phyloP scores from a whole-genome alignment of 2,888 invertebrate species.

The Pammene fasciana region DNA sequence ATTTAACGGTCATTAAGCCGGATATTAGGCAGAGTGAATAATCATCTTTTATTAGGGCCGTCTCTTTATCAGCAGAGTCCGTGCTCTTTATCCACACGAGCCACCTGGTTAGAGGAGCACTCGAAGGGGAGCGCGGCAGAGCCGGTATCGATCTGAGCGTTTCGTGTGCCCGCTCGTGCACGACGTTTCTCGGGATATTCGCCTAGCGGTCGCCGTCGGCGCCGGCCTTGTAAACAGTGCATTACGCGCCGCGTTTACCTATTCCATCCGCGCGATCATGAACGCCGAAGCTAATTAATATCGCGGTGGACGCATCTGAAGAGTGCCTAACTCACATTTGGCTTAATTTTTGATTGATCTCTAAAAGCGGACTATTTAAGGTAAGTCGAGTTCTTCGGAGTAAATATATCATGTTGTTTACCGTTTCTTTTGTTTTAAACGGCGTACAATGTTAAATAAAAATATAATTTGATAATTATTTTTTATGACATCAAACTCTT shows the following conservation, averaged over 20 bases:
- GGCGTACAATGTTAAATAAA: neutral
- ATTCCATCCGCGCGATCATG: conserved; percentile 75
- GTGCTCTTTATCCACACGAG: conserved; percentile 4
- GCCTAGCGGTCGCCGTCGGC: conserved; percentile 78
- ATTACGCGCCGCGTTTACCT: conserved; percentile 71
- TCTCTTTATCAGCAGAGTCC: conserved; percentile 12
- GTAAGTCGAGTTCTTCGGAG: conserved; percentile 47
- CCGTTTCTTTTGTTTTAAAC: conserved; percentile 11
- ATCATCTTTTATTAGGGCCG: conserved; percentile 51
- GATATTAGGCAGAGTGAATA: conserved; percentile 56
- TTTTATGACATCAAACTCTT: neutral
- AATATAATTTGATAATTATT: neutral
- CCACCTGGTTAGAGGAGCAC: conserved; percentile 59
- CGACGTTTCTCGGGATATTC: conserved; percentile 78
- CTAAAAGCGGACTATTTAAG: conserved; percentile 50
- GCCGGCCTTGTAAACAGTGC: conserved; percentile 77
- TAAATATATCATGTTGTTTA: conserved; percentile 23
- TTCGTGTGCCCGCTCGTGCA: conserved; percentile 73
- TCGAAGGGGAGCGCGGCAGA: conserved; percentile 71
- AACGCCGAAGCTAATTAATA: conserved; percentile 72
- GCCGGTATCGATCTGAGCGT: conserved; percentile 76
- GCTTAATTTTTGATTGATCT: conserved; percentile 57
- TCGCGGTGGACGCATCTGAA: conserved; percentile 63
- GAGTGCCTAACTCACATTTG: conserved; percentile 55
- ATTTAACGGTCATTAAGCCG: conserved; percentile 60